A percentile compares a stretch with the other conserved stretches of the same genome.
Conservation (phyloP, 2,888 invertebrate genomes). For the Cantharis rufa region DNA sequence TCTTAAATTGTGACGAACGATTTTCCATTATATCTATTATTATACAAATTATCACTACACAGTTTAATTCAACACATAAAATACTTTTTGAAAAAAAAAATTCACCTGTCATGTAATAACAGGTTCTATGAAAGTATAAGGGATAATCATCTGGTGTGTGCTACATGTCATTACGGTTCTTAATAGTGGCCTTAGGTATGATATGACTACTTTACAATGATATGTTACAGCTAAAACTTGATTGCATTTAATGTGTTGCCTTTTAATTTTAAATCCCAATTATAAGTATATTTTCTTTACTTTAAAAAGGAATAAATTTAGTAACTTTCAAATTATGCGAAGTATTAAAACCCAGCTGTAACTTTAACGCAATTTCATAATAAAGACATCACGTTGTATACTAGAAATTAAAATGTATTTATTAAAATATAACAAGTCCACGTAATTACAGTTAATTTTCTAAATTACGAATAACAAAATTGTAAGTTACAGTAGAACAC, state of each 20-base stretch:
- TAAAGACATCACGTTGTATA: not conserved
- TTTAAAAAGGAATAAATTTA: not conserved
- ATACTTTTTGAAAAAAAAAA: conserved; percentile 44
- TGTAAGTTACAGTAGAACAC: not conserved
- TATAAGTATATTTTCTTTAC: not conserved
- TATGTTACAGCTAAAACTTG: conserved; percentile 36
- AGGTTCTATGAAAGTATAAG: conserved; percentile 44
- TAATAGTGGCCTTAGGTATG: conserved; percentile 21
- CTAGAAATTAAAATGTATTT: not conserved
- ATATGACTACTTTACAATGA: conserved; percentile 41
- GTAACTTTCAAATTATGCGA: not conserved
- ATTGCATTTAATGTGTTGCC: conserved; percentile 28
- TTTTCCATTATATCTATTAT: conserved; percentile 16
- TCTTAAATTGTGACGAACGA: not conserved
- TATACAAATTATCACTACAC: conserved; percentile 15
- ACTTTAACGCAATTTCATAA: not conserved
- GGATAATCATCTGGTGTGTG: conserved; percentile 38
- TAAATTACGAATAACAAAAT: not conserved
- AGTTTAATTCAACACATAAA: conserved; percentile 37
- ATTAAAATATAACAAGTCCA: not conserved
- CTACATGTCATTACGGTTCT: conserved; percentile 40
- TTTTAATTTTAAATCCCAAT: conserved; percentile 27
- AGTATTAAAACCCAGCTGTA: not conserved
- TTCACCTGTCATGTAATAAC: conserved; percentile 49
- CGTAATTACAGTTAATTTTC: not conserved